phyloP scores from a whole-genome alignment of 2,797 vertebrate species.

The Lepus townsendii region DNA sequence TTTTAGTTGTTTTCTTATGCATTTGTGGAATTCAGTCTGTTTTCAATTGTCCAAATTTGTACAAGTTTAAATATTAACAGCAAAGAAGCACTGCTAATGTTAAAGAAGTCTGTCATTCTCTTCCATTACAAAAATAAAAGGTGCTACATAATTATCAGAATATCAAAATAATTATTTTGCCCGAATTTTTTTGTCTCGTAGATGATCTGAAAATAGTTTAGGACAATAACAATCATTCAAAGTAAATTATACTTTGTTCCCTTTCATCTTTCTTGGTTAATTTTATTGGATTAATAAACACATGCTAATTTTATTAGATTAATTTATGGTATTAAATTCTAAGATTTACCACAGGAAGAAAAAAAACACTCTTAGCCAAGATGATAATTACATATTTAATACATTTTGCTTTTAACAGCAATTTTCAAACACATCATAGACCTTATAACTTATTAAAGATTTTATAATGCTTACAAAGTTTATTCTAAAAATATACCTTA shows the following conservation, averaged over 20 bases:
- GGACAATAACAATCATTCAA: slow-evolving; percentile 58
- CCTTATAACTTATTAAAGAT: slow-evolving; percentile 87
- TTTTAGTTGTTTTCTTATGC: slow-evolving; percentile 37
- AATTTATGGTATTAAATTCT: slow-evolving; percentile 32
- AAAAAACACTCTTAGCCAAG: slow-evolving; percentile 82
- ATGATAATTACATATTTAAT: slow-evolving; percentile 88
- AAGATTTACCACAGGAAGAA: slow-evolving; percentile 75
- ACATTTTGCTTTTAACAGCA: slow-evolving; percentile 88
- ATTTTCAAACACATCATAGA: slow-evolving; percentile 86
- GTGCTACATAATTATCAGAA: slow-evolving; percentile 41
- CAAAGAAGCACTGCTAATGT: slow-evolving; percentile 2
- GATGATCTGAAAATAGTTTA: slow-evolving; percentile 57
- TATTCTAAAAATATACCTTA: slow-evolving; percentile 89
- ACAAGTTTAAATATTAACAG: slow-evolving; percentile 49
- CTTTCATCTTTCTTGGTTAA: background rate
- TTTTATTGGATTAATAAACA: slow-evolving; percentile 61
- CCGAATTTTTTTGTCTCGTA: slow-evolving; percentile 32
- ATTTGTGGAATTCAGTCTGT: slow-evolving; percentile 52
- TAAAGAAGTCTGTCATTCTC: slow-evolving; percentile 52
- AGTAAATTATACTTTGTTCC: slow-evolving; percentile 27
- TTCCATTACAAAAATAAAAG: background rate
- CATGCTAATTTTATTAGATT: slow-evolving; percentile 56
- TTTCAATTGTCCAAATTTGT: slow-evolving; percentile 46
- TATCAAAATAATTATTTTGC: slow-evolving; percentile 55
- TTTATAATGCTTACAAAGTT: slow-evolving; percentile 87